phyloP scores from a whole-genome alignment of 2,888 invertebrate genomes.

The Apoda limacodes region DNA sequence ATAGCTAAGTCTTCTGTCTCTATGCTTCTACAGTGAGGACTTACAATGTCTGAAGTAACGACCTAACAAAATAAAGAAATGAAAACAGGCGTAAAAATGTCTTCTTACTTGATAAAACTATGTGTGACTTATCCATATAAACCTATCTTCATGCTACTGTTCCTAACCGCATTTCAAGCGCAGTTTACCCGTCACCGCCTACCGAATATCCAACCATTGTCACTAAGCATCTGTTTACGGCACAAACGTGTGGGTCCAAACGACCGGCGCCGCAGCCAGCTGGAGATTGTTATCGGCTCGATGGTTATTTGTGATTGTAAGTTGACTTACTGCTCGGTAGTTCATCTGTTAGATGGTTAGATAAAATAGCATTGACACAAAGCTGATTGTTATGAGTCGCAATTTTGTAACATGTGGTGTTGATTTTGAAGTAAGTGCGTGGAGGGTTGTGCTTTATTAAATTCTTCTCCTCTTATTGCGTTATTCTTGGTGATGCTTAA shows the following conservation, averaged over 20 bases:
- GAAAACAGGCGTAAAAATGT: not conserved
- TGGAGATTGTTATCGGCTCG: constrained; percentile 15
- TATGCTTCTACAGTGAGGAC: too few relatives aligned
- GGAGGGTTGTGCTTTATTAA: too few relatives aligned
- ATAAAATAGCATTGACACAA: too few relatives aligned
- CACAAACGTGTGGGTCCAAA: constrained; percentile 30
- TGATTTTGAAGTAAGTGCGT: too few relatives aligned
- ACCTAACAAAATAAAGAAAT: not conserved
- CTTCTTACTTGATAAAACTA: not conserved
- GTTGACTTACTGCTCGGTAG: too few relatives aligned
- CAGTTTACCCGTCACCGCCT: constrained; percentile 59
- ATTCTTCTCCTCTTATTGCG: too few relatives aligned
- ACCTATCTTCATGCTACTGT: constrained; percentile 25
- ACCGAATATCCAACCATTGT: constrained; percentile 52
- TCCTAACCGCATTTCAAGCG: constrained; percentile 24
- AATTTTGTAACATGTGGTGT: too few relatives aligned
- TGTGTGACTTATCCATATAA: constrained; percentile 28
- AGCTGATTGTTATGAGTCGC: too few relatives aligned
- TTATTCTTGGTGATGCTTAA: too few relatives aligned
- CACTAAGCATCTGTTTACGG: constrained; percentile 46
- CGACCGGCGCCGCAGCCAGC: constrained; percentile 28
- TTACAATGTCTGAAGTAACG: not conserved
- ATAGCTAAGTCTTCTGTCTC: too few relatives aligned
- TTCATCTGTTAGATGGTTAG: too few relatives aligned
- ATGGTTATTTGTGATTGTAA: too few relatives aligned